Conservation (phyloP, 2,113 vertebrate species). For the Eleginops maclovinus region DNA sequence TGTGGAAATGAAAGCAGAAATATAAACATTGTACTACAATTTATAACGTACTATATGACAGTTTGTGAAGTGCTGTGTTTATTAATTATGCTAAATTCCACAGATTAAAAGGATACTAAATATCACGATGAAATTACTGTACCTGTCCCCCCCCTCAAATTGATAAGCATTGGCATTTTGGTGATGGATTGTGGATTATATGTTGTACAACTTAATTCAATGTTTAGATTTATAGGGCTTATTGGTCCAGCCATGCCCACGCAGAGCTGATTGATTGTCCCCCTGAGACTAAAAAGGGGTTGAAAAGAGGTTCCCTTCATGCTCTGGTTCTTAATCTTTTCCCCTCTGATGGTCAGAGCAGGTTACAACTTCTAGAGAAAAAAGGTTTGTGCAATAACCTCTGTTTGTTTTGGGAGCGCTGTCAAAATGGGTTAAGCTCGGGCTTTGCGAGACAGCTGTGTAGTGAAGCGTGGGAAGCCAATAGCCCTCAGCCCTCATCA, state of each 20-base stretch:
- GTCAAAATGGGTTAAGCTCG: background rate
- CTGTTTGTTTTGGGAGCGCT: conserved; percentile 20
- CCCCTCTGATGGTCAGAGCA: background rate
- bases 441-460: conserved; percentile 4
- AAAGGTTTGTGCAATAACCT: background rate
- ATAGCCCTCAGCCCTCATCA: background rate
- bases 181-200: background rate
- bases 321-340: background rate
- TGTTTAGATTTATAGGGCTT: conserved; percentile 5
- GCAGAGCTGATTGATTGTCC: conserved; percentile 15
- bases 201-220: too few species aligned
- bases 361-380: background rate
- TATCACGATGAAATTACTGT: background rate
- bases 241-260: conserved; percentile 1
- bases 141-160: background rate
- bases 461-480: conserved; percentile 21
- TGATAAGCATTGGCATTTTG: background rate
- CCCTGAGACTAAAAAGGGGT: background rate
- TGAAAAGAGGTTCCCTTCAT: background rate
- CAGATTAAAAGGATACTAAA: too few species aligned
- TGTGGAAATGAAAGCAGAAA: too few species aligned
- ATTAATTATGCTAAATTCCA: too few species aligned
- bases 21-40: too few species aligned
- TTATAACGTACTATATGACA: too few species aligned
- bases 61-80: too few species aligned